These are phyloP conservation scores for Scaptomyza hsui DNA, from an alignment of 1,140 invertebrate species.

Conservation along the genomic window DNA sequence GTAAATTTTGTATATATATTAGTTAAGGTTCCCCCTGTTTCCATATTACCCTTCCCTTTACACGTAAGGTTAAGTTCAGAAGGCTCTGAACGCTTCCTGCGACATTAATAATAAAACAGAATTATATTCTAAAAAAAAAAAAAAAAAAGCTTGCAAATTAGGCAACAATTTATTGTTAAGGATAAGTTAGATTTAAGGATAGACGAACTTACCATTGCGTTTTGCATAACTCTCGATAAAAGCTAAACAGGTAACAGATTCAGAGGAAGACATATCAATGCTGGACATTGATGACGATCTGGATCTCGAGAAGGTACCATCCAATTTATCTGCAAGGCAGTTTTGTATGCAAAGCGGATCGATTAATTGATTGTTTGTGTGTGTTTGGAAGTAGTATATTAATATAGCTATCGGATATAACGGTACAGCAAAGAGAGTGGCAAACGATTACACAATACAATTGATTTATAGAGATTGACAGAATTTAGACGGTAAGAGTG, in stretches of 20 bases:
- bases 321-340: conserved; percentile 93
- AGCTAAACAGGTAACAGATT: conserved; percentile 97
- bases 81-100: too few relatives aligned
- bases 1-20: too few relatives aligned
- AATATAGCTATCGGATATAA: conserved; percentile 5
- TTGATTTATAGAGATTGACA: conserved; percentile 47
- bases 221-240: conserved; percentile 98
- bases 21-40: too few relatives aligned
- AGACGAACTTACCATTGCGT: conserved; percentile 91
- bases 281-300: conserved; percentile 98
- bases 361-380: conserved; percentile 8
- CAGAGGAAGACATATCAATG: conserved; percentile 97
- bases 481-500: conserved; percentile 32
- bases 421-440: conserved; percentile 44
- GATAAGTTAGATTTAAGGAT: too few relatives aligned
- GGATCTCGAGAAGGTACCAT: conserved; percentile 97
- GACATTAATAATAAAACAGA: too few relatives aligned
- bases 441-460: conserved; percentile 48
- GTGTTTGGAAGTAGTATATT: background rate
- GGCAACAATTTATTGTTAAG: too few relatives aligned
- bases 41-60: too few relatives aligned
- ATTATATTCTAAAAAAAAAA: too few relatives aligned
- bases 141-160: too few relatives aligned
- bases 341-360: conserved; percentile 17
- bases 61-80: too few relatives aligned